phyloP scores from a whole-genome alignment of 2,888 invertebrate genomes.

The Nesidiocoris tenuis region DNA sequence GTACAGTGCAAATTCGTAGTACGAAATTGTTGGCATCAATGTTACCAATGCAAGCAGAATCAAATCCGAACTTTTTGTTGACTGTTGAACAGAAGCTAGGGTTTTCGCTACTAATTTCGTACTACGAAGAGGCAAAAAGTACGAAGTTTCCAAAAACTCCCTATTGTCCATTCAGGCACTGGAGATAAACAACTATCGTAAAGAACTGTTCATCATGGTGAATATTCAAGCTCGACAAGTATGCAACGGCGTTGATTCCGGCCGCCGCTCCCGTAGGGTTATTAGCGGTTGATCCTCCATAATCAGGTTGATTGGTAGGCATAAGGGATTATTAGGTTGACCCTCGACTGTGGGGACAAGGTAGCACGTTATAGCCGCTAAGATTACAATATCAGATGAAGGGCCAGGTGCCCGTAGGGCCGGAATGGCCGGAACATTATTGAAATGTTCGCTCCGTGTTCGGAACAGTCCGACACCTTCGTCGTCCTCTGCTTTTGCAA shows the following conservation, averaged over 20 bases:
- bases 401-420: neutral
- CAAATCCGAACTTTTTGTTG: no score
- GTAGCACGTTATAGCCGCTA: constrained; percentile 4
- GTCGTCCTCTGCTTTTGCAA: constrained; percentile 21
- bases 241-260: neutral
- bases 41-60: no score
- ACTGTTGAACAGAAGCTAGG: no score
- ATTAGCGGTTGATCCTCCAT: neutral
- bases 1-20: no score
- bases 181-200: no score
- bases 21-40: no score
- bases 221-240: neutral
- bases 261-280: neutral
- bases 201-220: neutral
- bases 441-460: constrained; percentile 17
- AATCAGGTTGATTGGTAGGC: constrained; percentile 1
- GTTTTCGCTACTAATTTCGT: no score
- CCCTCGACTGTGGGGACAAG: neutral
- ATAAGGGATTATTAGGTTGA: constrained; percentile 14
- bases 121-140: no score
- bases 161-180: no score
- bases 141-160: no score
- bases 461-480: neutral
- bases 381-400: constrained; percentile 34
- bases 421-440: constrained; percentile 2